Base-by-base conservation (phyloP, 53 echinoderm and acorn worm species). In the Henricia sp. region DNA sequence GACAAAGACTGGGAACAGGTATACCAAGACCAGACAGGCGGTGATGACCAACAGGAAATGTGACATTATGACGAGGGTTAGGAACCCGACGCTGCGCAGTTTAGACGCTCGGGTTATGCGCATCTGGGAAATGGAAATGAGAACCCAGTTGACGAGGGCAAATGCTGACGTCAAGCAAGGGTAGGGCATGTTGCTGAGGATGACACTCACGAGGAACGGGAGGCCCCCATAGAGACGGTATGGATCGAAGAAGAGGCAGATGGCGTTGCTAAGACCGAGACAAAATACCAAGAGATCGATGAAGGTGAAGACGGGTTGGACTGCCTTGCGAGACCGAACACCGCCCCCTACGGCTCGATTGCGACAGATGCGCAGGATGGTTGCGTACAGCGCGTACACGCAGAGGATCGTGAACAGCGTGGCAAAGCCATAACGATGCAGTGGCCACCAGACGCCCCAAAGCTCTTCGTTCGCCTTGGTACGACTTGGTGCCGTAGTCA, bases 101-200 rank as follows among this genome's bases (percentile, higher is more conserved):
- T 73, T 85, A 32, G 94, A 91, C 24, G 68, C 58, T 2, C 70
- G 67, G 10, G 76, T 60, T 35, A 93, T 76, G 65, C 86, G 93
- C 70, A 93, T 72, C 33, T 88, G 85, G 19, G 93, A 86, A 32
- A 90, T 91, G 50, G 91, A 91, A 10, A 82, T 42, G 14, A 95
- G 67, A 14, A 93, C 93, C 89, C 88, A 93, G 9, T 86, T 83
- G 44, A 95, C 82, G 52, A 95, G 77, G 1, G 91, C 90, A 37
- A 95, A 93, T 1, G 76, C 93, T 19, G 91, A 88, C 30, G 95
- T 91, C 88, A 95, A 76, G 37, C 95, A 95, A 1, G 95, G 95
- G 41, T 88, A 95, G 1, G 91, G 58, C 40, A 91, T 33, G 72
- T 95, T 95, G 26, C 90, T 77, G 11, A 95, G 52, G 12, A 95